phyloP scores from a whole-genome alignment of 2,888 invertebrate genomes.

The Brachylomia viminalis region DNA sequence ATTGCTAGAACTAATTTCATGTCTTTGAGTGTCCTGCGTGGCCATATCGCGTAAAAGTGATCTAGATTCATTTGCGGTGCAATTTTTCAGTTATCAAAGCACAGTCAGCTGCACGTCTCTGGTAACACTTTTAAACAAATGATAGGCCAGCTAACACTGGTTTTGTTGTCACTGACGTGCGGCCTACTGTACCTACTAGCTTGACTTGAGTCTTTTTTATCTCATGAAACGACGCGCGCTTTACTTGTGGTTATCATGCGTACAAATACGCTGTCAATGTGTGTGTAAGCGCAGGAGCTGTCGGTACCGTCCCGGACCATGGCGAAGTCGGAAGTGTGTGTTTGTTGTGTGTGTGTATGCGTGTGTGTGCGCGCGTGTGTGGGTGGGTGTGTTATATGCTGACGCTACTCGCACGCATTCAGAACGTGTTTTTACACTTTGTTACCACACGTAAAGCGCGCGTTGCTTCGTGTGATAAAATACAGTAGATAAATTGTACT shows the following conservation, averaged over 20 bases:
- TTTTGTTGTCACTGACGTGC: not conserved
- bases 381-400: not conserved
- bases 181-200: not conserved
- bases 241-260: not conserved
- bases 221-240: not conserved
- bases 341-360: not conserved
- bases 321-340: not conserved
- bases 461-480: not conserved
- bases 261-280: not conserved
- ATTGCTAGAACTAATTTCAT: slow-evolving; percentile 21
- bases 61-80: not conserved
- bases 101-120: not conserved
- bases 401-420: not conserved
- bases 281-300: not conserved
- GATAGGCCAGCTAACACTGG: not conserved
- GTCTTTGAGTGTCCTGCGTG: not conserved
- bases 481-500: not conserved
- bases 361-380: not conserved
- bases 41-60: slow-evolving; percentile 28
- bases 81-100: slow-evolving; percentile 5
- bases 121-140: not conserved
- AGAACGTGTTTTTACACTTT: not conserved
- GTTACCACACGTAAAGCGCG: not conserved
- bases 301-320: not conserved
- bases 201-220: not conserved